Evolutionary conservation across 2,888 invertebrate species (phyloP).

Genomic region (Lochmaea capreae): DNA sequence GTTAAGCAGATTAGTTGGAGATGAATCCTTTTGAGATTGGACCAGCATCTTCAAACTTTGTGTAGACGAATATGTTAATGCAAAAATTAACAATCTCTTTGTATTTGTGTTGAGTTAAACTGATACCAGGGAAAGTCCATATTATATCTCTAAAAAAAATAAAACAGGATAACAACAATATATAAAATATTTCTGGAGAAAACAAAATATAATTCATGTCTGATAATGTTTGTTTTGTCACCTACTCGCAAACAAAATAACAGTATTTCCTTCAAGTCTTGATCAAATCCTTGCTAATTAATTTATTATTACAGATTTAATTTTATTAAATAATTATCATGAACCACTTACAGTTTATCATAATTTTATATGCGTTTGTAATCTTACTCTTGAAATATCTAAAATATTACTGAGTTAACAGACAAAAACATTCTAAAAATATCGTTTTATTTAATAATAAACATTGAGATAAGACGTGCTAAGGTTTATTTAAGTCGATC

Average conservation of each 20-base stretch:
- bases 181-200: too few relatives aligned
- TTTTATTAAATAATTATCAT: too few relatives aligned
- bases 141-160: background rate
- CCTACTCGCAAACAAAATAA: too few relatives aligned
- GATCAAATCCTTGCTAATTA: too few relatives aligned
- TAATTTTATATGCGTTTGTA: background rate
- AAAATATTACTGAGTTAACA: slow-evolving; percentile 6
- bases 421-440: slow-evolving; percentile 15
- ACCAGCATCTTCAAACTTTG: slow-evolving; percentile 50
- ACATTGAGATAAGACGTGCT: slow-evolving; percentile 9
- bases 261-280: too few relatives aligned
- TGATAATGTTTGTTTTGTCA: too few relatives aligned
- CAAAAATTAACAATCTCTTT: background rate
- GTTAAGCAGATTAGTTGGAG: slow-evolving; percentile 42
- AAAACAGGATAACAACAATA: too few relatives aligned
- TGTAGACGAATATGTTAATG: background rate
- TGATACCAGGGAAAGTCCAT: slow-evolving; percentile 6
- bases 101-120: background rate
- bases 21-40: slow-evolving; percentile 56
- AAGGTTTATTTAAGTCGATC: slow-evolving; percentile 6
- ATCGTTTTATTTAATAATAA: slow-evolving; percentile 7
- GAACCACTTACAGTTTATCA: background rate
- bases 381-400: background rate
- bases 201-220: too few relatives aligned
- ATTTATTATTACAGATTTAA: too few relatives aligned